A percentile compares a stretch with the other conserved stretches of the same genome.
Conservation (phyloP, 2,797 vertebrate genomes). For the Sparidentex hasta region DNA sequence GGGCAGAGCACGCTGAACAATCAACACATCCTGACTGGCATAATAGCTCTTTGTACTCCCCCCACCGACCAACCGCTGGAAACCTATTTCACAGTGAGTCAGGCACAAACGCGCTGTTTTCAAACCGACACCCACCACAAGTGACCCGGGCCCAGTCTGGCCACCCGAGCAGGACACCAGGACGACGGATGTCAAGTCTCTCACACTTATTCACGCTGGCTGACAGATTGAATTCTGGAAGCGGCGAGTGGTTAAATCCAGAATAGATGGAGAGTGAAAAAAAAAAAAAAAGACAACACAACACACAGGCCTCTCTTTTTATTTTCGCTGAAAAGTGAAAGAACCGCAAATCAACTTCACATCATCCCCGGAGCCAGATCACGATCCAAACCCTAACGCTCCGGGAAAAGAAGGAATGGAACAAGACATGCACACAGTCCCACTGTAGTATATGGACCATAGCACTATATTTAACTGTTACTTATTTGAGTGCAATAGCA, state of each 20-base stretch:
- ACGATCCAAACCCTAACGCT: constrained; percentile 34
- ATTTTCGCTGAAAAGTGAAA: constrained; percentile 68
- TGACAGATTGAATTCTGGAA: constrained; percentile 68
- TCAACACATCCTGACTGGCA: constrained; percentile 67
- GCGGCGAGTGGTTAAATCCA: constrained; percentile 63
- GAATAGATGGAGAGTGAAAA: constrained; percentile 66
- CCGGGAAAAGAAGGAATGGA: constrained; percentile 50
- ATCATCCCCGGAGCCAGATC: constrained; percentile 67
- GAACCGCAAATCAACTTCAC: constrained; percentile 67
- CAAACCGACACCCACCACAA: constrained; percentile 52
- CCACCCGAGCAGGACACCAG: constrained; percentile 32
- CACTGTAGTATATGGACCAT: constrained; percentile 14
- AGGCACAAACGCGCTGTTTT: constrained; percentile 39
- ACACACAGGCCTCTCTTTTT: constrained; percentile 65
- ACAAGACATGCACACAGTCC: constrained; percentile 23
- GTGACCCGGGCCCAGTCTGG: constrained; percentile 54
- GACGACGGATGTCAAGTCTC: constrained; percentile 38
- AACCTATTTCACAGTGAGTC: constrained; percentile 47
- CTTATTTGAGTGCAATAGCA: constrained; percentile 32
- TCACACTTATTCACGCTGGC: constrained; percentile 60
- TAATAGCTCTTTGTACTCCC: constrained; percentile 72
- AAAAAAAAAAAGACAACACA: too few relatives aligned
- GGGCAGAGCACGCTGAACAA: constrained; percentile 54
- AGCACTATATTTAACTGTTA: constrained; percentile 35
- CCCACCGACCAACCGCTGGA: constrained; percentile 45